A percentile compares a stretch with the other conserved stretches of the same genome.
Evolutionary conservation across 2,113 vertebrate genomes (phyloP).

Genomic region (Brienomyrus longianalis): DNA sequence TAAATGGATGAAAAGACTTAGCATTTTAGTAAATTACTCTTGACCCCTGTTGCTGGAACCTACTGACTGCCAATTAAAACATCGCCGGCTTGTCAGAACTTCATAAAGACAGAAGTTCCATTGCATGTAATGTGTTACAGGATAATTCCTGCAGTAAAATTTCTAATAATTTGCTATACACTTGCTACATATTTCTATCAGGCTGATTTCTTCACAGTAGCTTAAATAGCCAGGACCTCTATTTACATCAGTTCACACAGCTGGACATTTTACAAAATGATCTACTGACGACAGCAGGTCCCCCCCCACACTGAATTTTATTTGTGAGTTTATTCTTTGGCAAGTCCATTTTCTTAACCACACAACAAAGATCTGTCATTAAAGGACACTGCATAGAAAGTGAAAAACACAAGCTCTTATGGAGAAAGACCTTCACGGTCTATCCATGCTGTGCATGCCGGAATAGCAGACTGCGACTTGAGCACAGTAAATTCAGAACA

Average conservation of each 20-base stretch:
- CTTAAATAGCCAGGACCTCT: background rate
- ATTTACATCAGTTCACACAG: background rate
- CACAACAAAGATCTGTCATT: background rate
- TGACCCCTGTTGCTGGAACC: slow-evolving; percentile 64
- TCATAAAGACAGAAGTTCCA: slow-evolving; percentile 52
- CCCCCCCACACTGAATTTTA: background rate
- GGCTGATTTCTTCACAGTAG: background rate
- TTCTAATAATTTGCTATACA: background rate
- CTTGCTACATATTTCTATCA: background rate
- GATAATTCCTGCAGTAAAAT: background rate
- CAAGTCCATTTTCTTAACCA: background rate
- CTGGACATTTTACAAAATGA: background rate
- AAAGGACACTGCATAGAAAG: background rate
- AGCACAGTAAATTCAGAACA: slow-evolving; percentile 9
- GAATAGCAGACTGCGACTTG: background rate
- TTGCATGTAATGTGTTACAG: background rate
- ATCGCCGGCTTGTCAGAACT: slow-evolving; percentile 63
- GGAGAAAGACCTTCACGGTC: background rate
- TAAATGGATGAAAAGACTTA: slow-evolving; percentile 49
- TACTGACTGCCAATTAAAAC: slow-evolving; percentile 69
- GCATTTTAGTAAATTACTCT: slow-evolving; percentile 71
- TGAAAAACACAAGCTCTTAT: background rate
- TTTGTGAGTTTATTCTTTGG: background rate
- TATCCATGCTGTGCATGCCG: background rate
- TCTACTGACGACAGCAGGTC: background rate